Percentiles rank a stretch among this genome's conserved stretches.
Evolutionary conservation across 2,888 invertebrate genomes (phyloP).

Genomic region (Seira musarum): DNA sequence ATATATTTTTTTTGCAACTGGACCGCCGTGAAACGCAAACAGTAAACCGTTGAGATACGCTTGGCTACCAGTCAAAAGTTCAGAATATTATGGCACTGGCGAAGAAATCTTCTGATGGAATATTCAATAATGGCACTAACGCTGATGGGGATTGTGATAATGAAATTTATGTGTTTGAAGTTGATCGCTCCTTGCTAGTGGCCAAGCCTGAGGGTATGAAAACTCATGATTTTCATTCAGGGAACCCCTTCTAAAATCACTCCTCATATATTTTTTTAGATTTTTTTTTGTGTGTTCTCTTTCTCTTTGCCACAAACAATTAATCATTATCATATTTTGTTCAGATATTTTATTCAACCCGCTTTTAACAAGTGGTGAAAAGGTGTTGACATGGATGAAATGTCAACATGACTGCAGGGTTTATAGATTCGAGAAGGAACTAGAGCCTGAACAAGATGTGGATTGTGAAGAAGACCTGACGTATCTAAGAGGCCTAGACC

Average conservation of each 20-base stretch:
- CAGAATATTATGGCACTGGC: conserved; percentile 1
- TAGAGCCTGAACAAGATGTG: conserved; percentile 63
- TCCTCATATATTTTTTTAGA: no score
- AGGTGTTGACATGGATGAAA: conserved; percentile 43
- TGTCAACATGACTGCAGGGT: conserved; percentile 38
- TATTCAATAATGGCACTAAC: no score
- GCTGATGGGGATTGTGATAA: conserved; percentile 28
- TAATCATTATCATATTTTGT: neutral
- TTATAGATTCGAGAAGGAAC: conserved; percentile 34
- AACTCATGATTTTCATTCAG: neutral
- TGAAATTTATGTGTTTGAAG: conserved; percentile 14
- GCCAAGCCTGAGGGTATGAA: conserved; percentile 58
- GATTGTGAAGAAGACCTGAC: conserved; percentile 81
- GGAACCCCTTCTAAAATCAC: neutral
- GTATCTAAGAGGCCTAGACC: conserved; percentile 90
- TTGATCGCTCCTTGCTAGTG: conserved; percentile 56
- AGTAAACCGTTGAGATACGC: no score
- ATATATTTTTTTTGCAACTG: no score
- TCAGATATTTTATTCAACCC: conserved; percentile 66
- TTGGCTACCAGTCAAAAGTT: no score
- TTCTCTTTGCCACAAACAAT: neutral
- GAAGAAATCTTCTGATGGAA: no score
- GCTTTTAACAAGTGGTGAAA: conserved; percentile 45
- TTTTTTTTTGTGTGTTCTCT: neutral
- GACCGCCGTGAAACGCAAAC: no score